Conservation (phyloP, 2,797 vertebrate species). For the Cossypha niveicapilla region DNA sequence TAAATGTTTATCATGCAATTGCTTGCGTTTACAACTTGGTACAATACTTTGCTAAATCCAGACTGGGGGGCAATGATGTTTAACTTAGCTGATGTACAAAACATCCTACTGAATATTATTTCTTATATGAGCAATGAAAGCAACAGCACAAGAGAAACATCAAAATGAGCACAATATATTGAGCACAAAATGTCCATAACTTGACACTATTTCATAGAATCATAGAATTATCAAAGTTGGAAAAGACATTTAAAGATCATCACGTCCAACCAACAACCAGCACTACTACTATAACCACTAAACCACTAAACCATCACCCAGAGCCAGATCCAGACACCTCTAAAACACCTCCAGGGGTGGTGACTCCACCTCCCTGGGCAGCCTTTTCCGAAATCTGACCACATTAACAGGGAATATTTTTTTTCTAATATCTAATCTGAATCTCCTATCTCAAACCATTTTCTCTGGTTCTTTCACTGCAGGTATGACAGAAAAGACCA, state of each 20-base stretch:
- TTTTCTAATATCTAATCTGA: neutral
- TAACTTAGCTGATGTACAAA: neutral
- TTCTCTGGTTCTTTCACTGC: neutral
- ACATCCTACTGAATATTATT: neutral
- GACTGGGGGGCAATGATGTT: neutral
- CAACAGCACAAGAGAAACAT: neutral
- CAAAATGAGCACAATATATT: neutral
- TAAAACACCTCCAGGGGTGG: neutral
- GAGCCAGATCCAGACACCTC: neutral
- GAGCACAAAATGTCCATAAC: neutral
- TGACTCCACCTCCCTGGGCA: neutral
- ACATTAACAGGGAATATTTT: neutral
- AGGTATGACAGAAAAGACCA: accelerated
- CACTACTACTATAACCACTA: neutral
- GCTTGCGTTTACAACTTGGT: neutral
- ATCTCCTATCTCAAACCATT: neutral
- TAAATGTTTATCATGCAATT: conserved; percentile 2
- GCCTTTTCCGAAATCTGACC: neutral
- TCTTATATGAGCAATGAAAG: neutral
- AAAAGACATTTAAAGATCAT: neutral
- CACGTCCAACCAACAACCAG: neutral
- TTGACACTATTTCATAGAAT: neutral
- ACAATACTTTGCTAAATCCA: neutral
- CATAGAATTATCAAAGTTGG: neutral
- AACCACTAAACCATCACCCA: neutral